A percentile compares a stretch with the other conserved stretches of the same genome.
phyloP scores from a whole-genome alignment of 2,113 vertebrate species.

The Ctenodactylus gundi region DNA sequence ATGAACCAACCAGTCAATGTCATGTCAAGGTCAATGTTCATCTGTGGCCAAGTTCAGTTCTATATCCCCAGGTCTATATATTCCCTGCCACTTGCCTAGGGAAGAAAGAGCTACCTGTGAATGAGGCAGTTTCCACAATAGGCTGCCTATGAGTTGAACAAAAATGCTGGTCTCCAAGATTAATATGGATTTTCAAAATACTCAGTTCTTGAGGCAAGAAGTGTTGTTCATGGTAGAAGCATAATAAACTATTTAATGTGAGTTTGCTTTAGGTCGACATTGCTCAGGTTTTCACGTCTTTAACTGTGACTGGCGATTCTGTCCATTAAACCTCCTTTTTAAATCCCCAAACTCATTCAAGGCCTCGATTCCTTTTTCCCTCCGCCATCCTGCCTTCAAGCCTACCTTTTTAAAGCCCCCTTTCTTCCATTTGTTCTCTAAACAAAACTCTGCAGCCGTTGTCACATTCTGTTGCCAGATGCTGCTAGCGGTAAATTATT shows the following conservation, averaged over 20 bases:
- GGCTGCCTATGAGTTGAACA: rapidly evolving
- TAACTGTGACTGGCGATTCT: not conserved
- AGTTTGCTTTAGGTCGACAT: not conserved
- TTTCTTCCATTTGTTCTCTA: conserved; percentile 67
- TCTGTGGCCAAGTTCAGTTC: not conserved
- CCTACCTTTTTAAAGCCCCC: conserved; percentile 50
- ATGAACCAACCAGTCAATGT: conserved; percentile 48
- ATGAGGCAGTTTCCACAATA: not conserved
- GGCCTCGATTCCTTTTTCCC: not conserved
- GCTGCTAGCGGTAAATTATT: conserved; percentile 69
- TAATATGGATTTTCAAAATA: conserved; percentile 65
- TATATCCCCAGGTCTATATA: too few relatives aligned
- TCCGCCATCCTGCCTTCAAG: not conserved
- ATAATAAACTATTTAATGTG: conserved; percentile 62
- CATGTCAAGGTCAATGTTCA: not conserved
- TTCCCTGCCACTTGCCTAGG: rapidly evolving
- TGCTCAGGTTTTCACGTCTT: conserved; percentile 17
- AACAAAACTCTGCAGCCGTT: conserved; percentile 60
- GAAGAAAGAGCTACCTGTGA: rapidly evolving
- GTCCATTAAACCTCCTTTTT: conserved; percentile 49
- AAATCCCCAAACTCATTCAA: conserved; percentile 18
- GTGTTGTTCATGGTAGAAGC: not conserved
- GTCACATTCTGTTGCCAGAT: conserved; percentile 56
- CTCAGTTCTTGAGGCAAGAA: not conserved
- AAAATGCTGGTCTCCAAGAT: not conserved